phyloP scores from a whole-genome alignment of 2,888 invertebrate species.

The Corbicula japonica region DNA sequence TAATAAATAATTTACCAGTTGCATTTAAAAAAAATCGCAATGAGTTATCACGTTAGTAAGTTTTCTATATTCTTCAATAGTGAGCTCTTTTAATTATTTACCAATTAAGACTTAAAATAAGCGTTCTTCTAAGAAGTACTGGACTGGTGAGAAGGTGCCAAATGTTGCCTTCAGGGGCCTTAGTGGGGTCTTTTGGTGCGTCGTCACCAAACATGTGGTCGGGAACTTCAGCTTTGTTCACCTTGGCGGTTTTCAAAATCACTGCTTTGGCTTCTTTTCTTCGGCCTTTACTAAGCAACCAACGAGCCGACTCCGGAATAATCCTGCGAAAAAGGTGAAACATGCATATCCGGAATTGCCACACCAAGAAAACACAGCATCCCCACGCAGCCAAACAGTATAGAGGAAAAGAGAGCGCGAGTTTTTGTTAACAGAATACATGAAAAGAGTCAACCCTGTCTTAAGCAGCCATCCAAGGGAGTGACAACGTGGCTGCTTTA shows the following conservation, averaged over 20 bases:
- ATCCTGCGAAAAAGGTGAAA: slow-evolving; percentile 38
- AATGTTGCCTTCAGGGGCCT: slow-evolving; percentile 17
- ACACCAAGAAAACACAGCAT: too few relatives aligned
- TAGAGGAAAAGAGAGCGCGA: too few relatives aligned
- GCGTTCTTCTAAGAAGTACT: slow-evolving; percentile 55
- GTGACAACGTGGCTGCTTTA: too few relatives aligned
- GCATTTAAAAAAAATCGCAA: too few relatives aligned
- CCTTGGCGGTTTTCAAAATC: slow-evolving; percentile 37
- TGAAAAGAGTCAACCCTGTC: too few relatives aligned
- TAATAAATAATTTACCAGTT: too few relatives aligned
- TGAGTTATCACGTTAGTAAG: too few relatives aligned
- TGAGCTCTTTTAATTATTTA: slow-evolving; percentile 40
- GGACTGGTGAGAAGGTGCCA: slow-evolving; percentile 58
- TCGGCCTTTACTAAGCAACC: slow-evolving; percentile 57
- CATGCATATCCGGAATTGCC: too few relatives aligned
- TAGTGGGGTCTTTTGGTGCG: not conserved
- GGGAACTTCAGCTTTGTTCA: slow-evolving; percentile 36
- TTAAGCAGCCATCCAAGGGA: too few relatives aligned
- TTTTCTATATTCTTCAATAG: slow-evolving; percentile 7
- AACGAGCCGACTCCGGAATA: slow-evolving; percentile 62
- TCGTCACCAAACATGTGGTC: slow-evolving; percentile 7
- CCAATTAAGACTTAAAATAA: slow-evolving; percentile 89
- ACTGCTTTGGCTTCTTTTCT: slow-evolving; percentile 15
- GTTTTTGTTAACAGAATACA: too few relatives aligned
- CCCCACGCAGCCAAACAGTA: too few relatives aligned